phyloP scores from a whole-genome alignment of 2,797 vertebrate species.

The Lepilemur septentrionalis region DNA sequence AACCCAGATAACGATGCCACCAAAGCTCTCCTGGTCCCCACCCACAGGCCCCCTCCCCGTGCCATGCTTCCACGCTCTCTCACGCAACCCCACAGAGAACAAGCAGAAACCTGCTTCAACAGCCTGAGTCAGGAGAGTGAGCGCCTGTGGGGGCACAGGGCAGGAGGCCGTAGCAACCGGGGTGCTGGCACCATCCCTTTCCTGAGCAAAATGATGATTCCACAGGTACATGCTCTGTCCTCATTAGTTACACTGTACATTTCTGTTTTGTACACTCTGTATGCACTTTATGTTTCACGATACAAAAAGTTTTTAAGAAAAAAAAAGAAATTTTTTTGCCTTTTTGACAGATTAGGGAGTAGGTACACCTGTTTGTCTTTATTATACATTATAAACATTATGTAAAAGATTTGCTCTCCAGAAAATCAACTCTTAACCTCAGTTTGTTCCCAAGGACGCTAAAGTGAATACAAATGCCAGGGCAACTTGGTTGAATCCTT shows the following conservation, averaged over 20 bases:
- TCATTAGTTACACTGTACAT: not conserved
- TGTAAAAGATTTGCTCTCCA: not conserved
- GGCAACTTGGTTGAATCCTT: not conserved
- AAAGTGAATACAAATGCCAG: not conserved
- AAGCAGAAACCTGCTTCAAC: not conserved
- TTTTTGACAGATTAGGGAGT: not conserved
- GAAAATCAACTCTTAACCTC: slow-evolving; percentile 32
- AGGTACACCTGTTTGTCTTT: not conserved
- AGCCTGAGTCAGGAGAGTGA: not conserved
- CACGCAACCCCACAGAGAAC: not conserved
- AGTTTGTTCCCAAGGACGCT: not conserved
- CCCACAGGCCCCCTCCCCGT: not conserved
- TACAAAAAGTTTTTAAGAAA: not conserved
- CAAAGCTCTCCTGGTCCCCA: not conserved
- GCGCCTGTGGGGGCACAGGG: accelerated
- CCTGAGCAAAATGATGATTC: not conserved
- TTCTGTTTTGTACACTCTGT: not conserved
- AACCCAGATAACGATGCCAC: not conserved
- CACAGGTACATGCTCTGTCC: not conserved
- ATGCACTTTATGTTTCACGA: not conserved
- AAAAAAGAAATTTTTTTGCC: not conserved
- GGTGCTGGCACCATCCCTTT: not conserved
- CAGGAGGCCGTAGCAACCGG: not conserved
- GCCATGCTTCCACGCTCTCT: not conserved
- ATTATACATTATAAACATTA: not conserved